phyloP scores from a whole-genome alignment of 2,113 vertebrate genomes.

The Lophura nycthemera region DNA sequence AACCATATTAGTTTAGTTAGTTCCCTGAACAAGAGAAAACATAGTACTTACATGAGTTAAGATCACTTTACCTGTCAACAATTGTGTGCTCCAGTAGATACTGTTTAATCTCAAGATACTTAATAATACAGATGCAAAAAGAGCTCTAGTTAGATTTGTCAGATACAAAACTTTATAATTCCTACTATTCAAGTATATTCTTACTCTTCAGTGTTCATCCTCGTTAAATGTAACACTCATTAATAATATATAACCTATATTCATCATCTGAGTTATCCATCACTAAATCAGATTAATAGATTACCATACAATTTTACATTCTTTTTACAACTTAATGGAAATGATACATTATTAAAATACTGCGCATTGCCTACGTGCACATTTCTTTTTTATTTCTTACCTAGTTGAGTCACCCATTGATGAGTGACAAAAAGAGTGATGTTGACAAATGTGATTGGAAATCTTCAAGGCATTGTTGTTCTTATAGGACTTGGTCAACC shows the following conservation, averaged over 20 bases:
- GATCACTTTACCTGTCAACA: neutral
- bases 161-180: neutral
- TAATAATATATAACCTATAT: constrained; percentile 62
- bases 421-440: neutral
- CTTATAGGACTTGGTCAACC: neutral
- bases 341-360: constrained; percentile 47
- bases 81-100: neutral
- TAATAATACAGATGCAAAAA: neutral
- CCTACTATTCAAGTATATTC: constrained; percentile 20
- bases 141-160: neutral
- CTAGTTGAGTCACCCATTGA: neutral
- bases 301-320: constrained; percentile 53
- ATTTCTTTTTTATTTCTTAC: neutral
- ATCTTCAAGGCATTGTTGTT: neutral
- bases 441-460: neutral
- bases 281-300: constrained; percentile 56
- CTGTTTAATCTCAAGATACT: neutral
- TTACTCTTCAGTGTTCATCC: neutral
- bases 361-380: neutral
- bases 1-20: neutral
- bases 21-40: neutral
- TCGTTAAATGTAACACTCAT: constrained; percentile 40
- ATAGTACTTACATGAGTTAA: neutral
- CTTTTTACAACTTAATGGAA: constrained; percentile 63
- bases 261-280: constrained; percentile 58